Conservation (phyloP, 2,113 vertebrate species). For the Myodes glareolus region DNA sequence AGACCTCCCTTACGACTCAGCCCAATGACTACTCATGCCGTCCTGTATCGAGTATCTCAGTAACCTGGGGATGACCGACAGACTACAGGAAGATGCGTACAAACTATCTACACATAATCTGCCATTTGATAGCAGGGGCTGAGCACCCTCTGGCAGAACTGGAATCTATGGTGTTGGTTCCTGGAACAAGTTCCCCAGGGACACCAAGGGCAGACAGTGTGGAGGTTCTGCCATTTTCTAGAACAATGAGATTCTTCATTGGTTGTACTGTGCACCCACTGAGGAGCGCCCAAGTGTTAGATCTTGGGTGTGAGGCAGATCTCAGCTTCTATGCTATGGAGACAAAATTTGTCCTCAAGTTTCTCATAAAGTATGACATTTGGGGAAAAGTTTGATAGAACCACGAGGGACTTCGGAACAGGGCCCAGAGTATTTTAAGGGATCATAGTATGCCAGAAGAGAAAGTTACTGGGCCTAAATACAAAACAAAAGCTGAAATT, state of each 20-base stretch:
- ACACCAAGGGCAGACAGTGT: background rate
- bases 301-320: background rate
- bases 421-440: background rate
- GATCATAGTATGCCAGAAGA: background rate
- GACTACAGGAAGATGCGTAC: background rate
- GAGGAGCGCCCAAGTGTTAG: background rate
- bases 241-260: background rate
- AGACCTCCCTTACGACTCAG: background rate
- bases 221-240: background rate
- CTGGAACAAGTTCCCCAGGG: background rate
- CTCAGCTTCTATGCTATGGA: background rate
- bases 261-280: fast-evolving
- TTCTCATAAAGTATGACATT: background rate
- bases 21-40: too few relatives aligned
- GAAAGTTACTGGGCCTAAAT: constrained; percentile 24
- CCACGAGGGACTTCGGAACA: background rate
- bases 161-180: background rate
- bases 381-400: background rate
- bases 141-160: background rate
- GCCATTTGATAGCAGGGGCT: background rate
- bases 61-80: background rate
- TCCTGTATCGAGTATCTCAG: background rate
- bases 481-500: constrained; percentile 24
- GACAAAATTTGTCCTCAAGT: background rate
- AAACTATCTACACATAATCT: background rate